phyloP scores from a whole-genome alignment of 2,797 vertebrate species.

The Cynodonichthys magdalenae region DNA sequence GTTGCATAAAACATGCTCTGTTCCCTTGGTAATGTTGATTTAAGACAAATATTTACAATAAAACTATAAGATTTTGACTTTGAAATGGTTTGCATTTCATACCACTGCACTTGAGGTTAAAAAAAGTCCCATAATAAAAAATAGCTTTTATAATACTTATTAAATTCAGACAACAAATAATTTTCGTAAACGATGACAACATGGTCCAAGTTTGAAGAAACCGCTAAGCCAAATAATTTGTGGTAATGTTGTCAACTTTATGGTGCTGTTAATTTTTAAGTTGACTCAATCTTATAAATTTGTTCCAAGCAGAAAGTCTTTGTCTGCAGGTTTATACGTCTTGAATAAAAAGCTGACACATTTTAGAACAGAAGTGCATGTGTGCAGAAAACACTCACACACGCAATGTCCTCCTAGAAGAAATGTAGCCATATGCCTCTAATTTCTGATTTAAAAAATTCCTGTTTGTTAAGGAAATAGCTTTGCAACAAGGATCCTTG shows the following conservation, averaged over 20 bases:
- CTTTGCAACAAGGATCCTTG: constrained; percentile 41
- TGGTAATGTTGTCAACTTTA: constrained; percentile 1
- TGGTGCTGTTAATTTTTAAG: constrained; percentile 7
- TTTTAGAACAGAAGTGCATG: constrained; percentile 2
- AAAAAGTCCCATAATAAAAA: background rate
- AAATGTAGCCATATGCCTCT: constrained; percentile 39
- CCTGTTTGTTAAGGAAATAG: constrained; percentile 48
- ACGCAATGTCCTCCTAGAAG: constrained; percentile 15
- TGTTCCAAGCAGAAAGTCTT: constrained; percentile 19
- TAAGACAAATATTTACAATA: background rate
- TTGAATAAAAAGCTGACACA: constrained; percentile 23
- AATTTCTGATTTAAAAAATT: constrained; percentile 58
- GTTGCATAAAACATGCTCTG: too few relatives aligned
- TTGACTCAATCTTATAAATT: constrained; percentile 5
- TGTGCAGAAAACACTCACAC: constrained; percentile 12
- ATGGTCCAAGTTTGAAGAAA: background rate
- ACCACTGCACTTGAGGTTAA: too few relatives aligned
- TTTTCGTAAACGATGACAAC: background rate
- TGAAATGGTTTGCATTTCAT: too few relatives aligned
- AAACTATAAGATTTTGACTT: background rate
- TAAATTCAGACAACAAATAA: background rate
- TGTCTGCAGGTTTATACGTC: constrained; percentile 7
- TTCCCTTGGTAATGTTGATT: background rate
- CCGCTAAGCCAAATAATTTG: background rate
- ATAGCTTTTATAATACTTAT: too few relatives aligned